Evolutionary conservation across 2,888 invertebrate genomes (phyloP).

Genomic region (Hetaerina titia): DNA sequence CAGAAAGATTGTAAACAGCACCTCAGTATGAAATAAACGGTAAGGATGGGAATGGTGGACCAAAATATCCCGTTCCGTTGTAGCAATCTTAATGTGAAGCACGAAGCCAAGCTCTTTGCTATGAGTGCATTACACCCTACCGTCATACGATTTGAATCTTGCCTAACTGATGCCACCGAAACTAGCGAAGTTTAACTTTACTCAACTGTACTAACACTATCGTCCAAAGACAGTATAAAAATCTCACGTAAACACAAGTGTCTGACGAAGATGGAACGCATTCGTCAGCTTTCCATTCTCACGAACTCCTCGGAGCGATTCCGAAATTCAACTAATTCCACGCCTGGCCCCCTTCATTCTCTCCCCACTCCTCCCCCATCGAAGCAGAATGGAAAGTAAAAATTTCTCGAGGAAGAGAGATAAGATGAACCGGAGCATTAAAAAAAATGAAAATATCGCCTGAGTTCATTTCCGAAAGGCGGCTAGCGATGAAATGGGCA

Average conservation of each 20-base stretch:
- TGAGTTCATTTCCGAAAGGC: neutral
- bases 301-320: neutral
- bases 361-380: neutral
- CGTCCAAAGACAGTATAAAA: neutral
- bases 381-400: neutral
- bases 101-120: too few relatives aligned
- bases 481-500: neutral
- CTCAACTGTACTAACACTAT: neutral
- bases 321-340: neutral
- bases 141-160: too few relatives aligned
- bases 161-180: neutral
- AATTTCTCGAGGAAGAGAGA: neutral
- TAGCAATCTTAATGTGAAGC: too few relatives aligned
- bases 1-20: too few relatives aligned
- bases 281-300: neutral
- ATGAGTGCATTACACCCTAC: too few relatives aligned
- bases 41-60: too few relatives aligned
- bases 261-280: neutral
- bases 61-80: too few relatives aligned
- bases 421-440: neutral
- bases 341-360: neutral
- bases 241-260: neutral
- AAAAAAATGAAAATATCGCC: neutral
- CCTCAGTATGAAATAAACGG: too few relatives aligned
- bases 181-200: neutral